A percentile compares a stretch with the other conserved stretches of the same genome.
phyloP scores from a whole-genome alignment of 2,888 invertebrate genomes.

The Troilus luridus region DNA sequence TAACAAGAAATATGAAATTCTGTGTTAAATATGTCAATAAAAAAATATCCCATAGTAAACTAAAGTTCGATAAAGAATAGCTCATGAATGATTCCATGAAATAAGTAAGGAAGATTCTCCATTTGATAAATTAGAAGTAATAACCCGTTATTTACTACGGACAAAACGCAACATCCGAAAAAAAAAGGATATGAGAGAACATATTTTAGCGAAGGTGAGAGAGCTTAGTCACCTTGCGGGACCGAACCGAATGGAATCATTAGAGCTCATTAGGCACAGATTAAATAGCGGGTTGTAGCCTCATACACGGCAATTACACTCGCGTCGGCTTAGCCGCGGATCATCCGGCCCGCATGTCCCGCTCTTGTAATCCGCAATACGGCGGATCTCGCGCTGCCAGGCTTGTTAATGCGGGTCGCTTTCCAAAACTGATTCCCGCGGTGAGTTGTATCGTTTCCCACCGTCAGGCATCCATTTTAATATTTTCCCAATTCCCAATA shows the following conservation, averaged over 20 bases:
- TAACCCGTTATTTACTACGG: too few species aligned
- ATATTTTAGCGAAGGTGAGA: not conserved
- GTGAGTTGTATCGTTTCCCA: not conserved
- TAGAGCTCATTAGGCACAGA: not conserved
- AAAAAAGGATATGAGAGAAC: not conserved
- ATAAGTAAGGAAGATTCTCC: too few species aligned
- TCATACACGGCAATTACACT: slow-evolving; percentile 33
- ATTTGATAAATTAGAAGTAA: too few species aligned
- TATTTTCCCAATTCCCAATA: too few species aligned
- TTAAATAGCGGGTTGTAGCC: slow-evolving; percentile 25
- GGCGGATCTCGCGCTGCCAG: too few species aligned
- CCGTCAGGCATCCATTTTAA: too few species aligned
- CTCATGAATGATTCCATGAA: too few species aligned
- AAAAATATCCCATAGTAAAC: too few species aligned
- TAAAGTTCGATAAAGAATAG: too few species aligned
- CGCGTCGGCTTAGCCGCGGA: not conserved
- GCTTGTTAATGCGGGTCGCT: not conserved
- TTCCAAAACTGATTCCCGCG: not conserved
- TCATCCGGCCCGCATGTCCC: not conserved
- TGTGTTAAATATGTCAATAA: too few species aligned
- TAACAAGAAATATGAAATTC: too few species aligned
- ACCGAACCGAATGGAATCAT: not conserved
- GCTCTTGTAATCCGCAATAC: not conserved
- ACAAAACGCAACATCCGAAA: too few species aligned
- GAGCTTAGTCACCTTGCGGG: not conserved